Evolutionary conservation across 2,113 vertebrate genomes (phyloP).

Genomic region (Microtus ochrogaster): DNA sequence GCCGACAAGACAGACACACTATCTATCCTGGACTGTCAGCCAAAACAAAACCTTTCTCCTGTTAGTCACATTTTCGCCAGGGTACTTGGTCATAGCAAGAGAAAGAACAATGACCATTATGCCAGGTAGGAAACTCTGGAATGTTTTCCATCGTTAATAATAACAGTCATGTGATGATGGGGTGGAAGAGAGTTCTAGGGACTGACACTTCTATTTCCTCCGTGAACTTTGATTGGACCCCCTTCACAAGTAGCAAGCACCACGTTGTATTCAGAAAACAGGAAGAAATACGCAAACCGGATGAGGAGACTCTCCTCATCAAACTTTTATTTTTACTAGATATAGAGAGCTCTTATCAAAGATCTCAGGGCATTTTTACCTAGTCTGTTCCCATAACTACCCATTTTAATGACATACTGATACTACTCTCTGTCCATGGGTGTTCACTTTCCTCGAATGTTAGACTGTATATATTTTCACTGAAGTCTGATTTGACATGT

Average conservation of each 20-base stretch:
- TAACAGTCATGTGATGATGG: constrained; percentile 6
- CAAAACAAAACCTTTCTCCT: no score
- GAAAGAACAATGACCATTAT: not conserved
- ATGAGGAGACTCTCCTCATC: not conserved
- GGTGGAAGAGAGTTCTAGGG: accelerated
- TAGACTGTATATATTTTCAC: constrained; percentile 45
- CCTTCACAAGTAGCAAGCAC: not conserved
- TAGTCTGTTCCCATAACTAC: constrained; percentile 52
- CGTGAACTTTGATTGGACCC: not conserved
- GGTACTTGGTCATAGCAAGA: not conserved
- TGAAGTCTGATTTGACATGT: constrained; percentile 62
- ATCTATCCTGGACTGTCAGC: no score
- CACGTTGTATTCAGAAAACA: constrained; percentile 15
- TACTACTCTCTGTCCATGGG: not conserved
- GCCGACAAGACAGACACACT: no score
- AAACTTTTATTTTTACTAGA: not conserved
- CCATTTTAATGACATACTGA: constrained; percentile 16
- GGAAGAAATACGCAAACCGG: constrained; percentile 66
- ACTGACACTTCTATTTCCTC: not conserved
- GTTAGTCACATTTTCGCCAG: not conserved
- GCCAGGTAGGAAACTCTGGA: constrained; percentile 25
- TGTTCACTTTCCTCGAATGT: constrained; percentile 48
- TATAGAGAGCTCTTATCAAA: not conserved
- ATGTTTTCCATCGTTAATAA: constrained; percentile 66
- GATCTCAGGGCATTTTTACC: constrained; percentile 66